Conservation (phyloP, 1,140 invertebrate species). For the Coelopa frigida region DNA sequence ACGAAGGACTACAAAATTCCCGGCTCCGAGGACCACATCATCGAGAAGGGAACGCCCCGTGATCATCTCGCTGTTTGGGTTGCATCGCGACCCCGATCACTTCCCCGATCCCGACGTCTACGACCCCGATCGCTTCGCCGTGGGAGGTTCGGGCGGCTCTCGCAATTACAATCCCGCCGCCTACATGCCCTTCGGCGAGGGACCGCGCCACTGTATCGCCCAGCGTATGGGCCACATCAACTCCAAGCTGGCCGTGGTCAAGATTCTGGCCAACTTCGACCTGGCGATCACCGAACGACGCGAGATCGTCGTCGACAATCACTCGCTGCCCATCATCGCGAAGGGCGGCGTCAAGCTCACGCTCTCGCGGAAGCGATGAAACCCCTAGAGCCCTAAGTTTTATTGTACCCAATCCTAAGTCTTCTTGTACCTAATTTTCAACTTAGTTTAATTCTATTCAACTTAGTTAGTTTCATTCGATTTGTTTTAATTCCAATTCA, state of each 20-base stretch:
- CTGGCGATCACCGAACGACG: slow-evolving; percentile 5
- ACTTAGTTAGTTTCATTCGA: not conserved
- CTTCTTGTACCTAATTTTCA: no score
- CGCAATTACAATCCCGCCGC: slow-evolving; percentile 36
- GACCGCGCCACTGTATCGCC: slow-evolving; percentile 50
- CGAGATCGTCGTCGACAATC: slow-evolving; percentile 17
- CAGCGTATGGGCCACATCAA: slow-evolving; percentile 13
- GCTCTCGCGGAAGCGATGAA: slow-evolving; percentile 20
- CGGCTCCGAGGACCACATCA: slow-evolving; percentile 31
- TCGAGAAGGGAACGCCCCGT: slow-evolving; percentile 47
- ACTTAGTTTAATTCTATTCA: no score
- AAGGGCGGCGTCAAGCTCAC: slow-evolving; percentile 28
- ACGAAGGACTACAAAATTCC: slow-evolving; percentile 44
- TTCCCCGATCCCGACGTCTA: slow-evolving; percentile 60
- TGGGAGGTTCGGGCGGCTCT: slow-evolving; percentile 45
- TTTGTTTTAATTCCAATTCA: not conserved
- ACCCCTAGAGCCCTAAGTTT: no score
- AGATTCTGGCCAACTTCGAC: slow-evolving; percentile 13
- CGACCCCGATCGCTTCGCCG: slow-evolving; percentile 57
- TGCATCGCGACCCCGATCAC: slow-evolving; percentile 49
- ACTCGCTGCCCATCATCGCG: slow-evolving; percentile 23
- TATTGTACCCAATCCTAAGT: no score
- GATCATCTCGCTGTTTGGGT: slow-evolving; percentile 40
- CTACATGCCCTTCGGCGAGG: slow-evolving; percentile 63
- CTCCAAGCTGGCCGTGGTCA: slow-evolving; percentile 10